phyloP scores from a whole-genome alignment of 2,113 vertebrate genomes.

The Camelus dromedarius region DNA sequence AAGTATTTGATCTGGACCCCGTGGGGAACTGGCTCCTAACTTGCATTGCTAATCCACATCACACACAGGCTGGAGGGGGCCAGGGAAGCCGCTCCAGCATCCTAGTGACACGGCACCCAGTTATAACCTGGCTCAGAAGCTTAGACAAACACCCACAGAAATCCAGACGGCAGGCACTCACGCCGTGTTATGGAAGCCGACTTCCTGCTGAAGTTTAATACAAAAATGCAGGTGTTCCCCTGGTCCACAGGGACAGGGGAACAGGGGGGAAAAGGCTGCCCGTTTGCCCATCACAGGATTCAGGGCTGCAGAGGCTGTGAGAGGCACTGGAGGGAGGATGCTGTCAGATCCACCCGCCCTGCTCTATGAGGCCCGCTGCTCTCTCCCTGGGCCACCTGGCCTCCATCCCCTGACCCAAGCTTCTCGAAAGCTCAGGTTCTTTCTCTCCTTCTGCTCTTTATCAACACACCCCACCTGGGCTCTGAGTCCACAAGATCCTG shows the following conservation, averaged over 20 bases:
- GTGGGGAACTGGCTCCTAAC: conserved; percentile 75
- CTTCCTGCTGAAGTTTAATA: conserved; percentile 76
- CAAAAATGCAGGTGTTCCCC: not conserved
- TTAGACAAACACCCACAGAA: conserved; percentile 74
- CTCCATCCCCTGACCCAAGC: not conserved
- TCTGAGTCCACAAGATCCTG: not conserved
- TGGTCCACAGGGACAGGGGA: not conserved
- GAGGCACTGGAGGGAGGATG: not conserved
- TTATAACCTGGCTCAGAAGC: conserved; percentile 66
- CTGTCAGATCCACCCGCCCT: not conserved
- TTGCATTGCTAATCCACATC: conserved; percentile 67
- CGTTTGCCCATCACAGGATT: not conserved
- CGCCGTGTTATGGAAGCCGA: not conserved
- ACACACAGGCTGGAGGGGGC: conserved; percentile 33
- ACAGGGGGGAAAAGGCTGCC: not conserved
- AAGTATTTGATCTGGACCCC: conserved; percentile 80
- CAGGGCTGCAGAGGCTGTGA: not conserved
- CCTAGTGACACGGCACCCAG: conserved; percentile 58
- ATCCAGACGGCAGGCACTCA: conserved; percentile 38
- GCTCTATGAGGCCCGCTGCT: not conserved
- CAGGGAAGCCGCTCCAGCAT: conserved; percentile 58
- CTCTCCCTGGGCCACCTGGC: not conserved
- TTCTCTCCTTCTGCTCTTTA: not conserved
- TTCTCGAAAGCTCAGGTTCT: not conserved
- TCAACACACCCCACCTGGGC: not conserved